phyloP scores from a whole-genome alignment of 1,140 invertebrate species.

The Drosophila burlai region DNA sequence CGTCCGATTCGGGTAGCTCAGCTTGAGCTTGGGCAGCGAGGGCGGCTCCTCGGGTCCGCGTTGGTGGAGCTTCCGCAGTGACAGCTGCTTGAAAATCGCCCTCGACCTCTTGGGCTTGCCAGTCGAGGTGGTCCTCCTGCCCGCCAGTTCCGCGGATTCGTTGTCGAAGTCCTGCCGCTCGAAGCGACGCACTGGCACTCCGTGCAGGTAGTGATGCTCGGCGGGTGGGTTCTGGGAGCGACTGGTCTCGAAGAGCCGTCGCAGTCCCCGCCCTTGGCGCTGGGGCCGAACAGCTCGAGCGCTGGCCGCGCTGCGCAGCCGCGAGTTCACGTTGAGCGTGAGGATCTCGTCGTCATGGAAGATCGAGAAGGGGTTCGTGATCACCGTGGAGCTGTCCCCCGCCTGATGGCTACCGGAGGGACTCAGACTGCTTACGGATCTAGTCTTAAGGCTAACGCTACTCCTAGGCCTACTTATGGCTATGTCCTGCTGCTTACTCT shows the following conservation, averaged over 20 bases:
- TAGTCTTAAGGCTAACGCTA: constrained; percentile 70
- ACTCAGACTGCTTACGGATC: constrained; percentile 70
- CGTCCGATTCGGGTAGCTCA: constrained; percentile 81
- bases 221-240: constrained; percentile 22
- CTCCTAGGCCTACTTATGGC: constrained; percentile 64
- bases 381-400: constrained; percentile 76
- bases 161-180: constrained; percentile 76
- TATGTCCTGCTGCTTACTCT: constrained; percentile 79
- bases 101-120: constrained; percentile 48
- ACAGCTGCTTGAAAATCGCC: constrained; percentile 75
- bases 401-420: constrained; percentile 29
- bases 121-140: constrained; percentile 3
- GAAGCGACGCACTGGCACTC: constrained; percentile 71
- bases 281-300: constrained; percentile 39
- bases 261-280: constrained; percentile 46
- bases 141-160: constrained; percentile 15
- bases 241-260: constrained; percentile 64
- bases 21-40: constrained; percentile 76
- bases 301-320: constrained; percentile 55
- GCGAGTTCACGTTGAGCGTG: constrained; percentile 67
- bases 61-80: constrained; percentile 64
- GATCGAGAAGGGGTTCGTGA: constrained; percentile 83
- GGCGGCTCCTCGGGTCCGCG: constrained; percentile 46
- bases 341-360: constrained; percentile 81
- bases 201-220: constrained; percentile 65